Base-by-base conservation (phyloP, 2,113 vertebrate species). In the Myotis davidii region DNA sequence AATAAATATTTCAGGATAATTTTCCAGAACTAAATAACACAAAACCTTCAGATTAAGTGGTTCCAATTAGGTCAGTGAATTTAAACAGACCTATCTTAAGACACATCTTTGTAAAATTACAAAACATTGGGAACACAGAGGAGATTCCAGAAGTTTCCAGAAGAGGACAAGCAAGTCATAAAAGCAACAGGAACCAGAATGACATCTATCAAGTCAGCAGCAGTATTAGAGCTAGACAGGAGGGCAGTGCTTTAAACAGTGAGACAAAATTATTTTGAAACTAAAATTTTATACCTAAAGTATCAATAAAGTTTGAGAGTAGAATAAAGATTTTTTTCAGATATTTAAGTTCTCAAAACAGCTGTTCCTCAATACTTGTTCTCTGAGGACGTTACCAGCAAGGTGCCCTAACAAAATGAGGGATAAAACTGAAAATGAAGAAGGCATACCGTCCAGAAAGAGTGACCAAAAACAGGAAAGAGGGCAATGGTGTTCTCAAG, bases 91-190 rank as follows among this genome's bases (percentile, higher is more conserved):
- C 2, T 45, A 79, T 0, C 7, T 76, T 50, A 88, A 92, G 21
- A 18, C 3, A 88, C 10, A 42, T 16, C 1, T 77, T 37, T 77
- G 10, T 39, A 16, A 52, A 81, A 73, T 34, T 61, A 79, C 14
- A 90, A 85, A 91, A 59, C 25, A 48, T 0, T 81, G 45, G 37
- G 67, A 78, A 70, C 7, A 21, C 0, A 72, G 42, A 88, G 61
- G 91, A 88, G 37, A 92, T 73, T 54, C 81, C 77, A 82, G 81
- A 85, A 61, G 59, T 73, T 92, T 88, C 32, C 78, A 88, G 32
- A 88, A 64, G 42, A 54, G 2, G 13, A 73, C 27, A 79, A 87
- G 32, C 84, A 39, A 50, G 7, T 54, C 69, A 85, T 21, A 78
- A 74, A 85, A 91, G 13, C 39, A 42, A 59, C 5, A n/a, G 34